phyloP scores from a whole-genome alignment of 2,888 invertebrate genomes.

The Drosophila histrio region DNA sequence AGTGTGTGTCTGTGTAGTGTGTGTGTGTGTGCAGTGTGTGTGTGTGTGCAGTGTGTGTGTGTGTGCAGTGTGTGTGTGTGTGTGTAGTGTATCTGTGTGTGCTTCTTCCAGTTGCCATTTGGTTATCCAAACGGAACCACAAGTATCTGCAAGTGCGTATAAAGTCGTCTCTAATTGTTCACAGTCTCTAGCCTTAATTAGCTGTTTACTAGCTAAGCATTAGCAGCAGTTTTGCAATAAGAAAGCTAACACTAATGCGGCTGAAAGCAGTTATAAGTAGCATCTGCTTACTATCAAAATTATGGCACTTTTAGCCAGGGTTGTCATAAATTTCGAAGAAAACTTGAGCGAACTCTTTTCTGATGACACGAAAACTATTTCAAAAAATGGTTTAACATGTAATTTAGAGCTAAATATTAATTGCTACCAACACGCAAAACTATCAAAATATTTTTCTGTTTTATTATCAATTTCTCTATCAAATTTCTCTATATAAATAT shows the following conservation, averaged over 20 bases:
- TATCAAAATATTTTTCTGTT: no score
- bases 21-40: not conserved
- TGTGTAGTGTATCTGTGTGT: constrained; percentile 13
- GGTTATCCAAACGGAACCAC: constrained; percentile 37
- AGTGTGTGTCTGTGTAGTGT: constrained; percentile 5
- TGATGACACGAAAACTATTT: no score
- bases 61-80: constrained; percentile 1
- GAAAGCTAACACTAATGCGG: not conserved
- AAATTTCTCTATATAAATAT: no score
- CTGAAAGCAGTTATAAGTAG: not conserved
- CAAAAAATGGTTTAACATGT: no score
- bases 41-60: constrained; percentile 15
- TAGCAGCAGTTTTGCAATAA: constrained; percentile 3
- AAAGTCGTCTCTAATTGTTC: constrained; percentile 33
- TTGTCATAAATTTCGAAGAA: no score
- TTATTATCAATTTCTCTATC: no score
- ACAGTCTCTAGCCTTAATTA: constrained; percentile 26
- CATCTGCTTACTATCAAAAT: no score
- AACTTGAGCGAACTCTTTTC: no score
- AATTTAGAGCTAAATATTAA: no score
- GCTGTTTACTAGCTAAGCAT: constrained; percentile 28
- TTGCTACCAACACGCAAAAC: no score
- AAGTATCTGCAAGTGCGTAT: constrained; percentile 28
- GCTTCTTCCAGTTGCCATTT: constrained; percentile 32
- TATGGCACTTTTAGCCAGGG: no score